Percentiles rank a stretch among this genome's conserved stretches.
Conservation (phyloP, 2,797 vertebrate genomes). For the Rhynchonycteris naso region DNA sequence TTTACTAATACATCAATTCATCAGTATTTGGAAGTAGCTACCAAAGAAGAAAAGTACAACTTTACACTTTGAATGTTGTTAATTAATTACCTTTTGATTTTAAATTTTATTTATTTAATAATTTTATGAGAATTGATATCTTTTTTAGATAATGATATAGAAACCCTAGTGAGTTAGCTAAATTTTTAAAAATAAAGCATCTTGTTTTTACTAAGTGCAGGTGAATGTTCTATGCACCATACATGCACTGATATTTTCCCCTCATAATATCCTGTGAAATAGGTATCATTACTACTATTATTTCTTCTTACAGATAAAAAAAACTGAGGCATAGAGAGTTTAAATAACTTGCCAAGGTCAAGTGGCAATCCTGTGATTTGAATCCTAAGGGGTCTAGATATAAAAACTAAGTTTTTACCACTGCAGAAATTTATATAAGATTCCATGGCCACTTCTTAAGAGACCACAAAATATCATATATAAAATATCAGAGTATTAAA, state of each 20-base stretch:
- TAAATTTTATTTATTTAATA: slow-evolving; percentile 10
- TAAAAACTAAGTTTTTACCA: not conserved
- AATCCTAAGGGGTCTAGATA: not conserved
- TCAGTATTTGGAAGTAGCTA: not conserved
- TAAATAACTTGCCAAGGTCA: not conserved
- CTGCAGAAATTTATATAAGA: not conserved
- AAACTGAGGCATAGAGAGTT: not conserved
- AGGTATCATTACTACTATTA: not conserved
- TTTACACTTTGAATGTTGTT: not conserved
- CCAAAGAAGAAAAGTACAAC: not conserved
- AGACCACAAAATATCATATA: not conserved
- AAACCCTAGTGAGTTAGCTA: not conserved
- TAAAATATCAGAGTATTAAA: not conserved
- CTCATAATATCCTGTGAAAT: not conserved
- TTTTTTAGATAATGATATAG: not conserved
- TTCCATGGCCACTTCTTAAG: not conserved
- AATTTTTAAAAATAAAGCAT: not conserved
- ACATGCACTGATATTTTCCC: not conserved
- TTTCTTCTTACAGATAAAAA: not conserved
- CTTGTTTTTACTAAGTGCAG: not conserved
- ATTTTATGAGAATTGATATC: not conserved
- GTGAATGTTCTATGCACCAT: not conserved
- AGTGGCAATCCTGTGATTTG: not conserved
- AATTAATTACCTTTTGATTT: not conserved
- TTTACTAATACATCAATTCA: not conserved